Base-by-base conservation (phyloP, 2,797 vertebrate genomes). In the Sebastes trivittatus region DNA sequence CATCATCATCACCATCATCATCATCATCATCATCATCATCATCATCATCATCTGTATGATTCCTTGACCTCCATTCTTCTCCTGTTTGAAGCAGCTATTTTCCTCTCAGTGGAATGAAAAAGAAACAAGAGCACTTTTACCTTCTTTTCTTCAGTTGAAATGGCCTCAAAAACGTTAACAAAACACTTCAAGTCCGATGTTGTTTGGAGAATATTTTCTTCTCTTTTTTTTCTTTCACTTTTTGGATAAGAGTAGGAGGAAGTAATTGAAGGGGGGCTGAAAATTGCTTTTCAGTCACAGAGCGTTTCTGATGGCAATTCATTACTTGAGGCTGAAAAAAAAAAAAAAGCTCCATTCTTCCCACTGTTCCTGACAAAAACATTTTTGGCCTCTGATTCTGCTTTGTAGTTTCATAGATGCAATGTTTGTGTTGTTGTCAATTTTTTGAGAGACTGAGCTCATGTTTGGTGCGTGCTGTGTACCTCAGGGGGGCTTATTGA, bases 221-320 rank as follows among this genome's bases (percentile, higher is more conserved):
- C n/a, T 14, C 70, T 38, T 22, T 74, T 63, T 32, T 55, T 18
- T 23, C n/a, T 14, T 74, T 75, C 46, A 49, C 46, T 59, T 83
- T 81, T 78, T 42, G 49, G 70, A 78, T 63, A 63, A 68, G 66
- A 81, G 69, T 67, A 63, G 34, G 34, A 65, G 74, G 49, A 72
- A 65, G 61, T 88, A 88, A 86, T 83, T 86, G 75, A 81, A 84
- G 64, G 27, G 68, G 68, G 56, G 34, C 36, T 76, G 64, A 65
- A 75, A 86, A 89, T 87, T 86, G 86, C 69, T 85, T 85, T 87
- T 84, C 67, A 85, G 68, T 82, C 36, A 67, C 62, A 66, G n/a
- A 72, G 36, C 7, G 6, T 85, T 84, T 88, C 52, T 87, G 70
- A 83, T 78, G 72, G 70, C 70, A 80, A 79, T 88, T 83, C 25